phyloP scores from a whole-genome alignment of 1,140 invertebrate species.

The Calliphora vicina region DNA sequence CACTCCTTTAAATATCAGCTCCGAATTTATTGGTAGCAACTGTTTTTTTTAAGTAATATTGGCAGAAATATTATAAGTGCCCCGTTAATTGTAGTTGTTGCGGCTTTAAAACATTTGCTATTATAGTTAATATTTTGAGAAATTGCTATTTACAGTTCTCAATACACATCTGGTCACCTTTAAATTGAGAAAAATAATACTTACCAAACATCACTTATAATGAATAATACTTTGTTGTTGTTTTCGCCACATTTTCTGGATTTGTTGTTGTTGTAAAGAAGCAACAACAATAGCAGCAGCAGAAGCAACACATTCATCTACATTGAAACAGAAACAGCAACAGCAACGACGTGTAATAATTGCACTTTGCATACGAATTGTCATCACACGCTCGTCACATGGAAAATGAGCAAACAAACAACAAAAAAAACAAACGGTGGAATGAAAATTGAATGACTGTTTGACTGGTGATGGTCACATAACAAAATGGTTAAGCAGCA shows the following conservation, averaged over 20 bases:
- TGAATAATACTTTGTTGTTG: not conserved
- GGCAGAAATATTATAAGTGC: not conserved
- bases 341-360: slow-evolving; percentile 37
- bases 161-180: slow-evolving; percentile 8
- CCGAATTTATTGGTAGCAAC: not conserved
- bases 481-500: not conserved
- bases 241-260: too few relatives aligned
- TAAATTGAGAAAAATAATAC: not conserved
- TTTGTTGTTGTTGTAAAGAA: not conserved
- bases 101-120: too few relatives aligned
- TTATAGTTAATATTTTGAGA: too few relatives aligned
- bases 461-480: slow-evolving; percentile 18
- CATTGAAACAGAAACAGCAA: not conserved
- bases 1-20: not conserved
- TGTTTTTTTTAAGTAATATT: not conserved
- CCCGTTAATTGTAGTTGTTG: not conserved
- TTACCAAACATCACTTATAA: not conserved
- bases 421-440: not conserved
- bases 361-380: slow-evolving; percentile 41
- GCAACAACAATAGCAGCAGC: not conserved
- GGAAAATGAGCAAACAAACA: not conserved
- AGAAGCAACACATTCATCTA: not conserved
- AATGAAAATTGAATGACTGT: slow-evolving; percentile 3
- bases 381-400: slow-evolving; percentile 40
- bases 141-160: too few relatives aligned